Evolutionary conservation across 2,113 vertebrate genomes (phyloP), one percentile per base, ranked within the genome.

Genomic region (Polypterus bichir): DNA sequence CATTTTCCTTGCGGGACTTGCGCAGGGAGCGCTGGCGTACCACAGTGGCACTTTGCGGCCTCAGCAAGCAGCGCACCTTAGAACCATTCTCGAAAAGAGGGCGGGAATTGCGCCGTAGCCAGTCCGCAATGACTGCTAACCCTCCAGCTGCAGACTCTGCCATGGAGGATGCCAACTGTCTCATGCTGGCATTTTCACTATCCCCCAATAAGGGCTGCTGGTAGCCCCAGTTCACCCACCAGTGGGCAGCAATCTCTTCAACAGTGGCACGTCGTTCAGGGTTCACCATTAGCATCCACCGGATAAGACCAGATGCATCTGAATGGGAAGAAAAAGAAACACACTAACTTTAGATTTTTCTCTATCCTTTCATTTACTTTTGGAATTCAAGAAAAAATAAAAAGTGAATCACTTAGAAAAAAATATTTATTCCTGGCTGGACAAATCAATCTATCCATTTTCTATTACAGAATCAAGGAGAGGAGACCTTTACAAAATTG

Each of bases 181-280:
- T 5, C 63, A 61, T 4, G 52, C 1, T 3, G 64, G 65, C 60
- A 4, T 44, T 62, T 61, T 89, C 89, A 7, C 77, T 79, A 69
- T 91, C 90, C 1, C 76, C 76, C 0, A 92, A 6, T 0, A 92
- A 6, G 0, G 86, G 77, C 64, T 70, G 68, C 58, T 69, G 74
- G 62, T 96, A 98, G 63, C 96, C 93, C 96, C 94, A 97, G 81
- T 97, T 98, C 52, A 99, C 88, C 96, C 96, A 99, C 95, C 94
- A 98, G 70, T 98, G 96, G 3, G 88, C 82, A 8, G 90, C 90
- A 0, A 97, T 92, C 63, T 99, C 95, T 65, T 95, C 91, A n/a
- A 97, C 74, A 5, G 88, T 97, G 58, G 95, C 96, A 11, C 96
- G 86, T 46, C 91, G 90, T 55, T 89, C 92, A 0, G 96, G 95